Evolutionary conservation across 2,797 vertebrate species (phyloP).

Genomic region (Amazona ochrocephala): DNA sequence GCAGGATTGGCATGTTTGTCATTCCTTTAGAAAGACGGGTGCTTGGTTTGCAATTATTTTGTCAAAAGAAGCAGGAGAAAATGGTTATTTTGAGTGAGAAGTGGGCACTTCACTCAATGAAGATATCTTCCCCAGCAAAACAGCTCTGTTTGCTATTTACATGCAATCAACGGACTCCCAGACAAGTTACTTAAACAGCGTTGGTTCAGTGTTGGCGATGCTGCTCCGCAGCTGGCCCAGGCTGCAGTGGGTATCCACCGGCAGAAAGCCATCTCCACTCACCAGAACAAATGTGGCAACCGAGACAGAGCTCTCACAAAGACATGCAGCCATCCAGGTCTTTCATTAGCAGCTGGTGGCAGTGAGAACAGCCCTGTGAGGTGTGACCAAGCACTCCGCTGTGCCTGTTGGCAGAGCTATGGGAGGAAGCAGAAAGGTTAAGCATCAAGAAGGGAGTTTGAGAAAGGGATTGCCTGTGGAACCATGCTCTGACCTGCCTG

Average conservation of each 20-base stretch:
- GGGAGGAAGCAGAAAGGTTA: neutral
- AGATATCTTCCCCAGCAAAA: neutral
- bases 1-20: neutral
- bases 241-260: neutral
- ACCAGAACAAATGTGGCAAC: neutral
- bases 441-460: neutral
- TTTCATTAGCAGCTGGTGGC: neutral
- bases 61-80: neutral
- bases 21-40: neutral
- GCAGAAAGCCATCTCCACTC: neutral
- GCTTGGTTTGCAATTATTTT: neutral
- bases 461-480: neutral
- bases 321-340: neutral
- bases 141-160: neutral
- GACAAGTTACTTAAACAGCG: neutral
- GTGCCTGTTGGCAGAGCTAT: neutral
- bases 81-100: neutral
- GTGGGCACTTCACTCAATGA: neutral
- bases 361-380: too few relatives aligned
- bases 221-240: neutral
- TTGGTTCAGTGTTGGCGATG: neutral
- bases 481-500: neutral
- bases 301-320: neutral
- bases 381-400: neutral
- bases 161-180: neutral